Conservation (phyloP, 2,113 vertebrate genomes). For the Excalfactoria chinensis region DNA sequence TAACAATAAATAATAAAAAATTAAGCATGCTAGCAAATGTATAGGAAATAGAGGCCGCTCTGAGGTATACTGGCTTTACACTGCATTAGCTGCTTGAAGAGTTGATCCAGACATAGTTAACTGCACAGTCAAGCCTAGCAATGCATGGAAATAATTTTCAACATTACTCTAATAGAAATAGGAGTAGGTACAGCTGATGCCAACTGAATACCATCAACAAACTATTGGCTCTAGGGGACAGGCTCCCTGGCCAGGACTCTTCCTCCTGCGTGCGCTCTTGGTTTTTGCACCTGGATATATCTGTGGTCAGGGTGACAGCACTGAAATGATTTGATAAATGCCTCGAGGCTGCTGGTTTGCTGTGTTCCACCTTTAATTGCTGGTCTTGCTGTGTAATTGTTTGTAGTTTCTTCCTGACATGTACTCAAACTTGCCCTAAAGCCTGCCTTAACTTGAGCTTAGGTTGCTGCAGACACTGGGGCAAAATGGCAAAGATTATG, state of each 20-base stretch:
- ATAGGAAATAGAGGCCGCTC: not conserved
- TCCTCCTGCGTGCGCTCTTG: conserved; percentile 55
- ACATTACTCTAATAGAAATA: conserved; percentile 35
- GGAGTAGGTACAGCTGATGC: conserved; percentile 46
- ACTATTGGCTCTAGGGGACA: not conserved
- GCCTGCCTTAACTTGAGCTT: conserved; percentile 16
- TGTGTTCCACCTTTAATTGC: conserved; percentile 52
- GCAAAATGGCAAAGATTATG: not conserved
- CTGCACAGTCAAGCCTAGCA: not conserved
- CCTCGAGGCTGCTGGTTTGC: conserved; percentile 38
- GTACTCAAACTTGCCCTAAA: conserved; percentile 35
- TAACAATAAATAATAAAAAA: conserved; percentile 40
- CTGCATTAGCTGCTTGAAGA: not conserved
- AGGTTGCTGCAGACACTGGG: conserved; percentile 39
- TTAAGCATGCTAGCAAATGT: not conserved
- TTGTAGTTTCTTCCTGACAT: conserved; percentile 38
- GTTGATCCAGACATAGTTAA: not conserved
- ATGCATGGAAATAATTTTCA: not conserved
- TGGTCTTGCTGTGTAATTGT: conserved; percentile 45
- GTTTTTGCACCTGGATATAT: conserved; percentile 47
- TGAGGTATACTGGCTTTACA: not conserved
- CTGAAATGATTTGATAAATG: conserved; percentile 37
- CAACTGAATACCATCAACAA: not conserved
- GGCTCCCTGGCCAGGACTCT: not conserved
- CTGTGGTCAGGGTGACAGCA: conserved; percentile 35